A percentile compares a stretch with the other conserved stretches of the same genome.
phyloP scores from a whole-genome alignment of 1,140 invertebrate genomes.

The Archegozetes longisetosus region DNA sequence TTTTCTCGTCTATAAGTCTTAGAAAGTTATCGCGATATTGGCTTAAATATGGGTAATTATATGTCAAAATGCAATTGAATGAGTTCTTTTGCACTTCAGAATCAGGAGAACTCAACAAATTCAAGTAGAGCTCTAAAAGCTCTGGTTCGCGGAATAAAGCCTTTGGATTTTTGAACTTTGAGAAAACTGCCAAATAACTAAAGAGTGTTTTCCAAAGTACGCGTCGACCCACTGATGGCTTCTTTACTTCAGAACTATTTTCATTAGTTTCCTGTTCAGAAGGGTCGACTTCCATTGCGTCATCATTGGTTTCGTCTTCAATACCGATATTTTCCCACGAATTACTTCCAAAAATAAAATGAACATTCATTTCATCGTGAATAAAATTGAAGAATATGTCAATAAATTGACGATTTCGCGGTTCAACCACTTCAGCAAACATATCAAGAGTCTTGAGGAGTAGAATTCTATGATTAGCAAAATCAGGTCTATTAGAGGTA shows the following conservation, averaged over 20 bases:
- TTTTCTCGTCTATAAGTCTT: slow-evolving; percentile 64
- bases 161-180: slow-evolving; percentile 60
- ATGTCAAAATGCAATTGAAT: slow-evolving; percentile 64
- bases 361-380: slow-evolving; percentile 33
- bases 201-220: slow-evolving; percentile 9
- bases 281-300: slow-evolving; percentile 10
- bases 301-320: slow-evolving; percentile 12
- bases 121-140: slow-evolving; percentile 25
- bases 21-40: slow-evolving; percentile 59
- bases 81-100: slow-evolving; percentile 60
- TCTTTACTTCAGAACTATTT: not conserved
- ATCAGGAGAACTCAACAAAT: slow-evolving; percentile 57
- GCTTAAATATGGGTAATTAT: slow-evolving; percentile 54
- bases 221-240: slow-evolving; percentile 5
- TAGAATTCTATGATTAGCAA: slow-evolving; percentile 53
- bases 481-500: slow-evolving; percentile 33
- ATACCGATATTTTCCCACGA: slow-evolving; percentile 25
- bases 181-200: slow-evolving; percentile 40
- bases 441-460: slow-evolving; percentile 58
- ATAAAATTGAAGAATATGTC: slow-evolving; percentile 61
- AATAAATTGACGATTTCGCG: slow-evolving; percentile 56
- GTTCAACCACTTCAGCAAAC: slow-evolving; percentile 54
- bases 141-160: slow-evolving; percentile 49
- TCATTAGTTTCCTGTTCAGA: not conserved
- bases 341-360: slow-evolving; percentile 18